phyloP scores from a whole-genome alignment of 2,797 vertebrate genomes.

The Malacoraja senta region DNA sequence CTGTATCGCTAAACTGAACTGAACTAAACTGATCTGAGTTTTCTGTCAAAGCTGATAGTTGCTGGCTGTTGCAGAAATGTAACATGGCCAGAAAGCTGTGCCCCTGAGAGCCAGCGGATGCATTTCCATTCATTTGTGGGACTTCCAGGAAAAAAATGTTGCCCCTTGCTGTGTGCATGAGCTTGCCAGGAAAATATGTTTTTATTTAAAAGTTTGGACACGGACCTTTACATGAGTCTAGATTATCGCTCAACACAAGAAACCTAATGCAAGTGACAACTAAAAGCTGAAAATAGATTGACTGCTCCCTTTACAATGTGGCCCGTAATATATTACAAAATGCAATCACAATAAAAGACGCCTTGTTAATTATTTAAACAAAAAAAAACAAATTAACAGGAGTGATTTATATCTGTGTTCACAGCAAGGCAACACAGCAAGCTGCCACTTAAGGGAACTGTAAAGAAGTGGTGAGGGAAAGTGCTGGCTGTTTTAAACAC shows the following conservation, averaged over 20 bases:
- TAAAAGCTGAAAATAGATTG: slow-evolving; percentile 14
- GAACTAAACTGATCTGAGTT: background rate
- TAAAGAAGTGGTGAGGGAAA: background rate
- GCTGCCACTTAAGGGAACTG: background rate
- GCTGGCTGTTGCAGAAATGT: background rate
- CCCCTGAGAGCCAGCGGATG: background rate
- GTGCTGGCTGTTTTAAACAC: background rate
- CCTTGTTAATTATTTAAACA: slow-evolving; percentile 25
- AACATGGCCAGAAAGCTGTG: background rate
- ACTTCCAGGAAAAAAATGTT: background rate
- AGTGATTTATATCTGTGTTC: slow-evolving; percentile 19
- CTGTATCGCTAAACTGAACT: too few species aligned
- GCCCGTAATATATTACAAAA: slow-evolving; percentile 7
- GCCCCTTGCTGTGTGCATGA: background rate
- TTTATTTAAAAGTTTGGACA: background rate
- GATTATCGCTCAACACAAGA: background rate
- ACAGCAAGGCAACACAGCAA: background rate
- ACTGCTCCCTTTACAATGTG: slow-evolving; percentile 11
- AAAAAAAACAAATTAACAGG: slow-evolving; percentile 14
- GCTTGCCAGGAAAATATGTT: background rate
- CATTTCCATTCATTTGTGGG: background rate
- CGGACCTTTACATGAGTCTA: background rate
- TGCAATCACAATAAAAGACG: slow-evolving; percentile 14
- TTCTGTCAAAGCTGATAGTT: background rate
- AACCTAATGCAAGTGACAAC: background rate